These are phyloP conservation scores for Heloderma charlesbogerti DNA, from an alignment of 2,113 vertebrate species.

Conservation along the genomic window DNA sequence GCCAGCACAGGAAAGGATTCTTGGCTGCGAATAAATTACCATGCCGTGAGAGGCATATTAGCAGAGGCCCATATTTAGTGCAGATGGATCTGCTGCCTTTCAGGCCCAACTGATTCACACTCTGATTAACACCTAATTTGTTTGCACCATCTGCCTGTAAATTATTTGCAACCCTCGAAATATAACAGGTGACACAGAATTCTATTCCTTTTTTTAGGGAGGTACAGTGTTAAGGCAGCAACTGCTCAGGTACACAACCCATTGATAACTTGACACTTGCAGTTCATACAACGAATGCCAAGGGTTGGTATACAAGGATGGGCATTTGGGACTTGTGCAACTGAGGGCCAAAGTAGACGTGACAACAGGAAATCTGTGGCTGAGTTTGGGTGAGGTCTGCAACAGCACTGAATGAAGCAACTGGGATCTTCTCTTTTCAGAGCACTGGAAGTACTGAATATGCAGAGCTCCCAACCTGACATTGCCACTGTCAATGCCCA, in stretches of 20 bases:
- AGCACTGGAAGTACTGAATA: too few relatives aligned
- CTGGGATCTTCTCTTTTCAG: not conserved
- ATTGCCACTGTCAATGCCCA: not conserved
- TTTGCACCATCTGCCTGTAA: not conserved
- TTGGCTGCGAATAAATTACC: slow-evolving; percentile 6
- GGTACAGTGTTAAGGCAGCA: not conserved
- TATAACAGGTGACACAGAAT: not conserved
- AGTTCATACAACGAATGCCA: not conserved
- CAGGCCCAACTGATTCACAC: not conserved
- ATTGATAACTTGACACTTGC: not conserved
- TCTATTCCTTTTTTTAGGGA: not conserved
- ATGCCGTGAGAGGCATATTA: not conserved
- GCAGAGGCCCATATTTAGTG: slow-evolving; percentile 10
- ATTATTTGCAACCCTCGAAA: not conserved
- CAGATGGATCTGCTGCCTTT: not conserved
- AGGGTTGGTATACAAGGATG: not conserved
- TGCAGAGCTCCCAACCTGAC: not conserved
- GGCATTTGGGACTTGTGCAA: not conserved
- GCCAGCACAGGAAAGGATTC: not conserved
- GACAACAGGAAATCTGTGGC: not conserved
- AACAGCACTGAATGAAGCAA: not conserved
- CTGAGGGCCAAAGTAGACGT: not conserved
- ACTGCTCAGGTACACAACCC: not conserved
- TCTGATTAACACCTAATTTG: slow-evolving; percentile 6
- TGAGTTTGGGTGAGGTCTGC: not conserved